Conservation (phyloP, 2,113 vertebrate species). For the Bos taurus region DNA sequence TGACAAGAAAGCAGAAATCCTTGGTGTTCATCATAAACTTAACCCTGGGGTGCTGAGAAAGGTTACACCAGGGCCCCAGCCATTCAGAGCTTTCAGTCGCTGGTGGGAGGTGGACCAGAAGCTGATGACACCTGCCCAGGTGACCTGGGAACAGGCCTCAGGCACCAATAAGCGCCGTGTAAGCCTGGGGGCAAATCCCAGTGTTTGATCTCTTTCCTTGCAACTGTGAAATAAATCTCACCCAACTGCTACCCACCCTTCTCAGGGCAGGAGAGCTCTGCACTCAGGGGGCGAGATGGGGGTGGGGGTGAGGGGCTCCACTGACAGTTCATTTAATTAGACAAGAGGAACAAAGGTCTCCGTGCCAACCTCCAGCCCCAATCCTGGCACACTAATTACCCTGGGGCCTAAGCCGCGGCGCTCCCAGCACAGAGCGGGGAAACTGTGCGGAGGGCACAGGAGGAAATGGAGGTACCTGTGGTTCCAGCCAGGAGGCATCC, state of each 20-base stretch:
- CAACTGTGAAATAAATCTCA: neutral
- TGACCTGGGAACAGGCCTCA: neutral
- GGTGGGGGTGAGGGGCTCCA: neutral
- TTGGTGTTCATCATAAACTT: neutral
- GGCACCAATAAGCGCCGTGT: neutral
- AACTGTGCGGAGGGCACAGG: neutral
- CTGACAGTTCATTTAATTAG: neutral
- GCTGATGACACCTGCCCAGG: slow-evolving; percentile 51
- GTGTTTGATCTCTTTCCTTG: neutral
- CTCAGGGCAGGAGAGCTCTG: neutral
- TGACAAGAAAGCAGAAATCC: neutral
- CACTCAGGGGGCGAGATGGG: neutral
- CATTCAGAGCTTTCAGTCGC: neutral
- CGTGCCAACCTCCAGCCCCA: neutral
- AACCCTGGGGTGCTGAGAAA: neutral
- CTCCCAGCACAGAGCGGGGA: neutral
- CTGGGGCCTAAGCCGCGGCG: neutral
- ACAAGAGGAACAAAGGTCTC: slow-evolving; percentile 27
- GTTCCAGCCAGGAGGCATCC: slow-evolving; percentile 58
- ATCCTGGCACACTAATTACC: neutral
- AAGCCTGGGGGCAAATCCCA: neutral
- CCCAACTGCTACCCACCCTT: neutral
- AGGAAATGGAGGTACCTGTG: slow-evolving; percentile 67
- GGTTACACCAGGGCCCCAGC: neutral
- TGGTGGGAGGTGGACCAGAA: neutral